Conservation (phyloP, 2,113 vertebrate species). For the Corynorhinus townsendii region DNA sequence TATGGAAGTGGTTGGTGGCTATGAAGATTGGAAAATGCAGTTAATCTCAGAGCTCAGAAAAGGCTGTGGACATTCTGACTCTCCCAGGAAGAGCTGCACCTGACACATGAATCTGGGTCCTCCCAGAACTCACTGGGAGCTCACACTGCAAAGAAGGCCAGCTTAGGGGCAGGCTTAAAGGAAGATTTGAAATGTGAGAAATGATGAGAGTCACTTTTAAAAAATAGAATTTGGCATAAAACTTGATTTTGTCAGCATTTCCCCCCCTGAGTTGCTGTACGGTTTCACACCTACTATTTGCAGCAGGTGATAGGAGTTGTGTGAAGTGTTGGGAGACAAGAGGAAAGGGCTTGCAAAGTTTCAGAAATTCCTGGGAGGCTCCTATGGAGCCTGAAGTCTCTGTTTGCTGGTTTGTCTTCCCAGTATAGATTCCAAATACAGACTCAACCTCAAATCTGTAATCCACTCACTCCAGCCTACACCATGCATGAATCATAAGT, state of each 20-base stretch:
- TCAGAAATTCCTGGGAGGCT: not conserved
- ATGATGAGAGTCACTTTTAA: not conserved
- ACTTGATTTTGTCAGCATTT: constrained; percentile 42
- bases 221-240: constrained; percentile 23
- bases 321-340: not conserved
- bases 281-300: constrained; percentile 48
- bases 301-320: constrained; percentile 25
- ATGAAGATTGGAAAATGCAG: not conserved
- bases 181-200: not conserved
- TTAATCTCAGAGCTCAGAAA: not conserved
- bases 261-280: not conserved
- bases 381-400: not conserved
- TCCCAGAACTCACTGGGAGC: not conserved
- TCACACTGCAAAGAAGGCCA: not conserved
- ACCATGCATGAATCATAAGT: not conserved
- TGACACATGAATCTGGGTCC: fast-evolving
- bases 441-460: not conserved
- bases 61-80: too few relatives aligned
- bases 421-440: not conserved
- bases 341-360: not conserved
- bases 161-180: not conserved
- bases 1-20: not conserved
- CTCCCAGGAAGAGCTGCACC: too few relatives aligned
- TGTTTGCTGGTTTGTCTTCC: not conserved
- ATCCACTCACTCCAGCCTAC: too few relatives aligned